phyloP scores from a whole-genome alignment of 2,113 vertebrate genomes.

The Gobius niger region DNA sequence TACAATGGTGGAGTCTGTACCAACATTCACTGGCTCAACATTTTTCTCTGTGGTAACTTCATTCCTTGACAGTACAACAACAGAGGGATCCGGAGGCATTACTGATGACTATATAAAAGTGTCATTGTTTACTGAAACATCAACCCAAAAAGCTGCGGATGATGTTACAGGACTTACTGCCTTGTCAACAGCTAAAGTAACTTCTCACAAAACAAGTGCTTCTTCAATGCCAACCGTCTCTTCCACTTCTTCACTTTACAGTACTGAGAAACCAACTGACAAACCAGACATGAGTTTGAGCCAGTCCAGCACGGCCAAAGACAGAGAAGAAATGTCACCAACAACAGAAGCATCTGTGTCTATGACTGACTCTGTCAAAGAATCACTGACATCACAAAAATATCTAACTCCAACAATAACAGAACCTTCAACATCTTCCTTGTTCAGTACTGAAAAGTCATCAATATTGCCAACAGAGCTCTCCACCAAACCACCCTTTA shows the following conservation, averaged over 20 bases:
- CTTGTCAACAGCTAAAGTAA: neutral
- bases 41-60: no score
- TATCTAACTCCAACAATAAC: neutral
- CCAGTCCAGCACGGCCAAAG: no score
- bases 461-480: constrained; percentile 4
- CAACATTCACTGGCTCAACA: no score
- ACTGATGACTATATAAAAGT: neutral
- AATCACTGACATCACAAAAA: no score
- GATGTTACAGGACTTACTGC: neutral
- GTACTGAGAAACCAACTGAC: neutral
- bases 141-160: neutral
- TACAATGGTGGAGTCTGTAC: no score
- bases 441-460: constrained; percentile 24
- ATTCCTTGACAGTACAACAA: no score
- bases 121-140: neutral
- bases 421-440: neutral
- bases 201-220: neutral
- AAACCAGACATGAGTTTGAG: no score
- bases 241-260: constrained; percentile 4
- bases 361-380: no score
- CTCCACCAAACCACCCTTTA: neutral
- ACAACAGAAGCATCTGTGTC: no score
- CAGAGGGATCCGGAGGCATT: no score
- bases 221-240: neutral
- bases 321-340: neutral